These are phyloP conservation scores for Danio aesculapii DNA, from an alignment of 2,797 vertebrate species.

Conservation along the genomic window DNA sequence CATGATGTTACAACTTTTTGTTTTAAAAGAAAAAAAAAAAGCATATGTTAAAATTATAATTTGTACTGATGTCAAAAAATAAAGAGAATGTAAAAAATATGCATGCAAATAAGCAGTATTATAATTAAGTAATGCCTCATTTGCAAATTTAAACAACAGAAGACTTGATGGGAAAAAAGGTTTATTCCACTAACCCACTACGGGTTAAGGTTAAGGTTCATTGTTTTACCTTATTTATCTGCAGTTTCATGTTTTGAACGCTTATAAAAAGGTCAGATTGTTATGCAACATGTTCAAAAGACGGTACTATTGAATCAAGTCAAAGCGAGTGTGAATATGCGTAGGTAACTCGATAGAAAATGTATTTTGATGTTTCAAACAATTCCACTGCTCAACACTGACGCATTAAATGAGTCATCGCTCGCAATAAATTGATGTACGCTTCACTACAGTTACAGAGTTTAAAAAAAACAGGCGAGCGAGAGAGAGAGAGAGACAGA, in stretches of 20 bases:
- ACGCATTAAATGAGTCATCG: constrained; percentile 40
- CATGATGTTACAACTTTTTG: no score
- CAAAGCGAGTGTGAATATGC: neutral
- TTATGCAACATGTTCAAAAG: neutral
- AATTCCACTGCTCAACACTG: constrained; percentile 22
- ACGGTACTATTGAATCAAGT: neutral
- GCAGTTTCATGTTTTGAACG: neutral
- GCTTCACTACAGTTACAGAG: constrained; percentile 12
- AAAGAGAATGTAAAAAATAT: no score
- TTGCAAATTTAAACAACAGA: no score
- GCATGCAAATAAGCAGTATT: no score
- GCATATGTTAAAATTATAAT: no score
- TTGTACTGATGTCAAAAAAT: no score
- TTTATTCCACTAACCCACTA: no score
- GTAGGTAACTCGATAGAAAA: neutral
- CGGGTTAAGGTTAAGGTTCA: no score
- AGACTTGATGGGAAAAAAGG: no score
- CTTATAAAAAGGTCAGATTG: neutral
- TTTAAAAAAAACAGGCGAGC: neutral
- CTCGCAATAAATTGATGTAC: constrained; percentile 32
- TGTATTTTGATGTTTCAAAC: constrained; percentile 17
- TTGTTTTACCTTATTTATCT: no score
- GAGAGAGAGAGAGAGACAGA: neutral
- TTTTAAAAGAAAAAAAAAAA: no score
- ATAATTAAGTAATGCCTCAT: no score